Conservation (phyloP, 2,113 vertebrate genomes). For the Lates calcarifer region DNA sequence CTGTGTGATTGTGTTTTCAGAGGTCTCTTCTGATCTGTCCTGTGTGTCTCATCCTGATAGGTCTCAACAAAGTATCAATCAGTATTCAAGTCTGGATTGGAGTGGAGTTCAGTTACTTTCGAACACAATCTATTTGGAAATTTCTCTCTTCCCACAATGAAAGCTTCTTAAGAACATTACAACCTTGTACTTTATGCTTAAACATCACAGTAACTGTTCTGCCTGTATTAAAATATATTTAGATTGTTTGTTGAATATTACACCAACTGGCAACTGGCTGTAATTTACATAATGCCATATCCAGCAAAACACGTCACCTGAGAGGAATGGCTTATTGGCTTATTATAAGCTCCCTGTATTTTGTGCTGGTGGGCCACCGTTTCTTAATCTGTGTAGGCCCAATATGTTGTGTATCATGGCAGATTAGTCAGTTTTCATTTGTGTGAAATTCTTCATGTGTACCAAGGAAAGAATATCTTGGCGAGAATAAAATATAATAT, state of each 20-base stretch:
- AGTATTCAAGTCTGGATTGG: background rate
- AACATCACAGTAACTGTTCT: background rate
- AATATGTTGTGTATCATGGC: conserved; percentile 5
- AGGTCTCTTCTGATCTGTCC: background rate
- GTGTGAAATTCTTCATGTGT: conserved; percentile 15
- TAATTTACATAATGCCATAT: conserved; percentile 22
- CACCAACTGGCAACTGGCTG: conserved; percentile 27
- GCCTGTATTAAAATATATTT: background rate
- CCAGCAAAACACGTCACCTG: conserved; percentile 33
- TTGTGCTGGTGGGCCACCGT: conserved; percentile 31
- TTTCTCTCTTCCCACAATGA: background rate
- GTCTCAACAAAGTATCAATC: background rate
- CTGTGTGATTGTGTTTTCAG: background rate
- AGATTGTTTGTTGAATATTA: too few relatives aligned
- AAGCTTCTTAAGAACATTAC: background rate
- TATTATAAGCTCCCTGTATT: conserved; percentile 66
- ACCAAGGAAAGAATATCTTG: conserved; percentile 1
- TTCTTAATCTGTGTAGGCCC: conserved; percentile 12
- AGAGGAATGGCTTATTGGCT: conserved; percentile 56
- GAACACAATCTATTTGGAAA: background rate
- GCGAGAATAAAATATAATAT: background rate
- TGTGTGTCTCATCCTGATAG: background rate
- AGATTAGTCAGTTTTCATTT: conserved; percentile 26
- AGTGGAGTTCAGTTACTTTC: background rate
- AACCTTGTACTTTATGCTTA: background rate